Evolutionary conservation across 2,888 invertebrate species (phyloP), one percentile per base, ranked within the genome.

Genomic region (Odontomyia ornata): DNA sequence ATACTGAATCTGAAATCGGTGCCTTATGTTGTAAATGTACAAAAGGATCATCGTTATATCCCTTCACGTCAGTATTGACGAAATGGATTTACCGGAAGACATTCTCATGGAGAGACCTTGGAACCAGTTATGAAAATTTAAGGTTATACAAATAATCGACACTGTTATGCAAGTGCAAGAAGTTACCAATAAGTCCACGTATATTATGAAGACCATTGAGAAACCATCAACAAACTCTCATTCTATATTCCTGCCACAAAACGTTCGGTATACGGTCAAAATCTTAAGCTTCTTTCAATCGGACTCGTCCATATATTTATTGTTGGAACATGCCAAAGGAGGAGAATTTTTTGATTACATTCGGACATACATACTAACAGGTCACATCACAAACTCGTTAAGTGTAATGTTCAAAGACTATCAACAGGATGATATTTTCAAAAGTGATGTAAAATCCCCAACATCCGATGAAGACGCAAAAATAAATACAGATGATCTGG

Each of bases 91-190:
- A 18, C 65, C 77, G 1, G 52, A 77, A 4, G 80, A 82, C 0
- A 73, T 81, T 0, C 83, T 82, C 75, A 80, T 87, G n/a, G 86
- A 87, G 76, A 83, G 85, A 56, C 84, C 87, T 1, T 85, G 85
- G 84, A 86, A 85, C 79, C 84, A 86, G 79, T 79, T 87, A 79
- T 84, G 85, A 21, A 85, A 85, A 79, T 87, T 85, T 76, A 87
- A 86, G 81, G 86, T 87, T 7, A 77, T 86, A 11, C 80, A 83
- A 77, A 81, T 87, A 1, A 80, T 86, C 11, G 82, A 85, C 43
- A 82, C 82, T 1, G 86, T 87, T 7, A 85, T 87, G 84, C 84
- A 84, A 79, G 87, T 87, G 18, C 85, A 85, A 79, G 85, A 86
- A 78, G 82, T 87, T 7, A 86, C 86, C 1, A 83, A 84, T 69